A percentile compares a stretch with the other conserved stretches of the same genome.
These are phyloP conservation scores for Oryzias woworae DNA, from an alignment of 2,113 vertebrate species.

Conservation along the genomic window DNA sequence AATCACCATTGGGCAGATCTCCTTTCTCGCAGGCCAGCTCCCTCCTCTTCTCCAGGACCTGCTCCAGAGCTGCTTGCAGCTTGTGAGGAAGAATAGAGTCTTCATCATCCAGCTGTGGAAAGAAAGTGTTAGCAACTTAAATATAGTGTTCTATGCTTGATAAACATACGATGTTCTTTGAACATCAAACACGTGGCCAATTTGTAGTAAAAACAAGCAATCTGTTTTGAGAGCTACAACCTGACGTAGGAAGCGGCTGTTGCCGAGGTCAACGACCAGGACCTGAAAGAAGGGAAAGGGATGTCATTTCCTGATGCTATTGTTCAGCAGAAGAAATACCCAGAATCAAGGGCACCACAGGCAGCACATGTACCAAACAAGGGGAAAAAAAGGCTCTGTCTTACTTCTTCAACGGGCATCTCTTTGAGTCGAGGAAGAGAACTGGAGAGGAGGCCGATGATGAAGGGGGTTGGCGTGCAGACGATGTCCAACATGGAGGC, in stretches of 20 bases:
- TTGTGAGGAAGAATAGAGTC: constrained; percentile 95
- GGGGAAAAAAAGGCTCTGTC: constrained; percentile 2
- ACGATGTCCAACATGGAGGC: constrained; percentile 95
- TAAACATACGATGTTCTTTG: background rate
- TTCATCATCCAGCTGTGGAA: constrained; percentile 91
- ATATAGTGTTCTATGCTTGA: background rate
- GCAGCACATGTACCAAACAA: background rate
- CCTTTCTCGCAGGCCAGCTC: constrained; percentile 86
- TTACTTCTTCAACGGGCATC: constrained; percentile 91
- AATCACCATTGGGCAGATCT: constrained; percentile 77
- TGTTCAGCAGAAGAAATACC: constrained; percentile 45
- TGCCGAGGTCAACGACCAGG: constrained; percentile 93
- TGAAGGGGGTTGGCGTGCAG: constrained; percentile 93
- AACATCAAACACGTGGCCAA: too few relatives aligned
- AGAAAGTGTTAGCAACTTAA: constrained; percentile 6
- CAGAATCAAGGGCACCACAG: constrained; percentile 18
- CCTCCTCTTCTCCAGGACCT: constrained; percentile 90
- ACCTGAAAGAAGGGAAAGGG: constrained; percentile 77
- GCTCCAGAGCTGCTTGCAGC: constrained; percentile 90
- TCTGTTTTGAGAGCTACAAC: constrained; percentile 61
- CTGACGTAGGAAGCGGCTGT: constrained; percentile 92
- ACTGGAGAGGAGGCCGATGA: constrained; percentile 92
- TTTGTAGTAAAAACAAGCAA: too few relatives aligned
- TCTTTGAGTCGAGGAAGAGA: constrained; percentile 90
- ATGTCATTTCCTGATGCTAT: constrained; percentile 69